Evolutionary conservation across 2,113 vertebrate genomes (phyloP).

Genomic region (Pterocles gutturalis): DNA sequence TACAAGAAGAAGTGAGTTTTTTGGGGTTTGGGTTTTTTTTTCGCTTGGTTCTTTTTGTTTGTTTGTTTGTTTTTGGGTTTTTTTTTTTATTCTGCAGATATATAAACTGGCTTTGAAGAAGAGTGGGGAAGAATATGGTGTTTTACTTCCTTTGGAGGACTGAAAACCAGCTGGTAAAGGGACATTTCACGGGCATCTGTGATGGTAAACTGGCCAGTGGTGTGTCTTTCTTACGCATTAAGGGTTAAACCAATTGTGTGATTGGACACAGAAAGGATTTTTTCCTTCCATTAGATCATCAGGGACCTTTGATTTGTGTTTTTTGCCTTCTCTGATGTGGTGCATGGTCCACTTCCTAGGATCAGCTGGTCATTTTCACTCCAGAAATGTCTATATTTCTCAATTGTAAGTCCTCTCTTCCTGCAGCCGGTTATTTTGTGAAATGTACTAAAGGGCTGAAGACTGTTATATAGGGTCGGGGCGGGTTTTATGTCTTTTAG

Average conservation of each 20-base stretch:
- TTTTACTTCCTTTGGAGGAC: not conserved
- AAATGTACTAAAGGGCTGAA: not conserved
- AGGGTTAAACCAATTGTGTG: not conserved
- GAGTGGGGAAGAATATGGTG: not conserved
- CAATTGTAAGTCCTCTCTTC: not conserved
- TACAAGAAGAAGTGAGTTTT: not conserved
- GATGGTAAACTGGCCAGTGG: not conserved
- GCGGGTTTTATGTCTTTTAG: not conserved
- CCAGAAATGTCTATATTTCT: not conserved
- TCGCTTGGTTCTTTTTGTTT: no score
- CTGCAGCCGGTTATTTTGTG: not conserved
- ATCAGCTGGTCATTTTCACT: not conserved
- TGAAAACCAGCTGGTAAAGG: not conserved
- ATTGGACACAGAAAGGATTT: not conserved
- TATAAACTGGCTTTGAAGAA: not conserved
- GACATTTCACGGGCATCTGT: not conserved
- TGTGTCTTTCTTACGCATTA: not conserved
- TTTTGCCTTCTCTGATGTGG: not conserved
- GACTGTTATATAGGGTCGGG: not conserved
- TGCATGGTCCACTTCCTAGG: not conserved
- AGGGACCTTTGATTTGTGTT: not conserved
- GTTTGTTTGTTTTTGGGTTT: no score
- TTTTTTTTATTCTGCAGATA: not conserved
- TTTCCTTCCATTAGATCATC: fast-evolving
- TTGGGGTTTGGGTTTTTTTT: no score